Evolutionary conservation across 2,888 invertebrate species (phyloP).

Genomic region (Acleris holmiana): DNA sequence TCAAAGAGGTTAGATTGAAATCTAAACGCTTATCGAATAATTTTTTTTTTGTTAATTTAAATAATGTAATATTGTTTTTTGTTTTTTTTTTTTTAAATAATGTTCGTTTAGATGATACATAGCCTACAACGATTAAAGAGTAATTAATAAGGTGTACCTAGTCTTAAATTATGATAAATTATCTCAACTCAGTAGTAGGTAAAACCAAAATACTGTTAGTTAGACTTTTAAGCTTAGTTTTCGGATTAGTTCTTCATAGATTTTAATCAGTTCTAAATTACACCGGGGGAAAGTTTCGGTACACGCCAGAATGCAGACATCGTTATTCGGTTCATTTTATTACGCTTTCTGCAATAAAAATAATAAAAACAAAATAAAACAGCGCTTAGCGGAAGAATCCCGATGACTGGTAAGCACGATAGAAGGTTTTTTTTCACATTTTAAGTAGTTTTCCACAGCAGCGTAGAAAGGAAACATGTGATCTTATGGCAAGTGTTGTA

Average conservation of each 20-base stretch:
- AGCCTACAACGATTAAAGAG: too few relatives aligned
- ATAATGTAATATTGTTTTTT: too few relatives aligned
- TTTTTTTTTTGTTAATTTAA: too few relatives aligned
- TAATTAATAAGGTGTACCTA: too few relatives aligned
- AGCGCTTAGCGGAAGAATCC: constrained; percentile 19
- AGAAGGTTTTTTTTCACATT: constrained; percentile 8
- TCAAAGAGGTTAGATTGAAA: too few relatives aligned
- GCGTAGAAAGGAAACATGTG: neutral
- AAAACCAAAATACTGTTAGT: too few relatives aligned
- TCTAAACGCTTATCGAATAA: too few relatives aligned
- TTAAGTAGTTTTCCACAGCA: constrained; percentile 1
- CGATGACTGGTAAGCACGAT: constrained; percentile 20
- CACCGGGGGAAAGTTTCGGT: constrained; percentile 12
- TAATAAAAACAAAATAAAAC: constrained; percentile 26
- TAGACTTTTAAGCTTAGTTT: too few relatives aligned
- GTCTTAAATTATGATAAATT: too few relatives aligned
- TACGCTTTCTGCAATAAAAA: constrained; percentile 27
- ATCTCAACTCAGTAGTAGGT: too few relatives aligned
- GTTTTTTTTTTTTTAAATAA: too few relatives aligned
- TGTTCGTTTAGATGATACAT: too few relatives aligned
- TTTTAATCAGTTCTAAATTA: constrained; percentile 29
- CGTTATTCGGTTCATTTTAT: constrained; percentile 23
- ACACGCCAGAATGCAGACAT: constrained; percentile 27
- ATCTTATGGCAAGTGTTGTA: neutral
- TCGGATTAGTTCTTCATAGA: constrained; percentile 12